These are phyloP conservation scores for Tympanuchus pallidicinctus DNA, from an alignment of 2,113 vertebrate species.

Conservation along the genomic window DNA sequence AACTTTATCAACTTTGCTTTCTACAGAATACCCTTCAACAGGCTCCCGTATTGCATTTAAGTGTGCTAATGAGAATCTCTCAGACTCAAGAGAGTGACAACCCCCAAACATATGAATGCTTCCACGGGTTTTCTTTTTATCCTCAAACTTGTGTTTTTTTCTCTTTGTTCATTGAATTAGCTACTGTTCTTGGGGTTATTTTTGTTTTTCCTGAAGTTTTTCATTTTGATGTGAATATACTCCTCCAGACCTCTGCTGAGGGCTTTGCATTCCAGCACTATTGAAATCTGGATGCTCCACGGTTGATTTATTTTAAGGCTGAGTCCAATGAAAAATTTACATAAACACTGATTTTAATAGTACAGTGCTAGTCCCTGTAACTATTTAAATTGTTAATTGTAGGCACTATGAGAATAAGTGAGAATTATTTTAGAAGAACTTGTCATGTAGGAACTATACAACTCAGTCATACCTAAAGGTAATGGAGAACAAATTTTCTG, in stretches of 20 bases:
- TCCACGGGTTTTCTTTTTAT: not conserved
- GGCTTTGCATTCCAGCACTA: not conserved
- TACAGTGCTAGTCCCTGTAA: not conserved
- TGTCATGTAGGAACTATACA: not conserved
- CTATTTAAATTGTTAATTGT: not conserved
- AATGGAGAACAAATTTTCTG: not conserved
- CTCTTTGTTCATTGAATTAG: not conserved
- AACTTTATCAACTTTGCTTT: conserved; percentile 23
- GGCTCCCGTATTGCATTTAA: not conserved
- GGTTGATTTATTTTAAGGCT: not conserved
- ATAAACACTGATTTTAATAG: not conserved
- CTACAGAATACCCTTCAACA: not conserved
- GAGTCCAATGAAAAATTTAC: not conserved
- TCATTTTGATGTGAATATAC: not conserved
- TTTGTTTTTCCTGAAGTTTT: not conserved
- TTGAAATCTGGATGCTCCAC: not conserved
- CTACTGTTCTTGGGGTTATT: not conserved
- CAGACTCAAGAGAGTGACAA: not conserved
- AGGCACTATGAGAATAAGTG: not conserved
- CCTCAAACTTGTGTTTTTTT: not conserved
- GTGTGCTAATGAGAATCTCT: not conserved
- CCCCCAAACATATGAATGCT: not conserved
- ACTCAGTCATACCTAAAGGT: not conserved
- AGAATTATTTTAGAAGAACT: not conserved
- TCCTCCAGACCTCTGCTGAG: not conserved